These are phyloP conservation scores for Lepidochitona cinerea DNA, from an alignment of 2,888 invertebrate species.

Conservation along the genomic window DNA sequence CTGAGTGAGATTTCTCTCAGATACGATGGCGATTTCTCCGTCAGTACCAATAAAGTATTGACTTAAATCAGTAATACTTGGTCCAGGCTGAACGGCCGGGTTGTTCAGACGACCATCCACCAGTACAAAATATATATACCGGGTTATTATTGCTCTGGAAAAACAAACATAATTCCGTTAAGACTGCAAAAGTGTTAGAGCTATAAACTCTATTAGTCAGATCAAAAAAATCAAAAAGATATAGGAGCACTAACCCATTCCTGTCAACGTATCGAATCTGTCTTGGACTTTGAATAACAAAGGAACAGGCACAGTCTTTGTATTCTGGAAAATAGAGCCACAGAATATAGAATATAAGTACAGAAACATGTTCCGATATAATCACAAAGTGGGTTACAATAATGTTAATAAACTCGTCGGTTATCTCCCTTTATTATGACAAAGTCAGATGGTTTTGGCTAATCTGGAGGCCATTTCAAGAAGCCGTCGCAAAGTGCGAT, in stretches of 20 bases:
- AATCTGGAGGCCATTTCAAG: too few species aligned
- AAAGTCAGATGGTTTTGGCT: too few species aligned
- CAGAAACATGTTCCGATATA: too few species aligned
- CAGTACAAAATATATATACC: slow-evolving; percentile 19
- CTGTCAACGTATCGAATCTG: background rate
- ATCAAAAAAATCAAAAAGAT: too few species aligned
- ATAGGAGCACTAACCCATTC: background rate
- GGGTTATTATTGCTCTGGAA: slow-evolving; percentile 14
- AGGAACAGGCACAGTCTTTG: background rate
- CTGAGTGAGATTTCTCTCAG: background rate
- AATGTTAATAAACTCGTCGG: too few species aligned
- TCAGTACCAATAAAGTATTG: background rate
- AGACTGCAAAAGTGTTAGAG: too few species aligned
- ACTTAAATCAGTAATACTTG: background rate
- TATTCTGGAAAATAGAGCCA: slow-evolving; percentile 5
- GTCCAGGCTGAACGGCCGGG: slow-evolving; percentile 7
- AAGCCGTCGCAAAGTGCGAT: too few species aligned
- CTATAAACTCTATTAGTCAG: too few species aligned
- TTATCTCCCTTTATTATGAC: too few species aligned
- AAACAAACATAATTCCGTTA: too few species aligned
- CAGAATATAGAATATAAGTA: too few species aligned
- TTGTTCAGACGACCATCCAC: slow-evolving; percentile 12
- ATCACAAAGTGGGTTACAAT: too few species aligned
- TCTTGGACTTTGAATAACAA: background rate
- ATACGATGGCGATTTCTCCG: background rate